Evolutionary conservation across 2,888 invertebrate genomes (phyloP), one percentile per base, ranked within the genome.

Genomic region (Esperia sulphurella): DNA sequence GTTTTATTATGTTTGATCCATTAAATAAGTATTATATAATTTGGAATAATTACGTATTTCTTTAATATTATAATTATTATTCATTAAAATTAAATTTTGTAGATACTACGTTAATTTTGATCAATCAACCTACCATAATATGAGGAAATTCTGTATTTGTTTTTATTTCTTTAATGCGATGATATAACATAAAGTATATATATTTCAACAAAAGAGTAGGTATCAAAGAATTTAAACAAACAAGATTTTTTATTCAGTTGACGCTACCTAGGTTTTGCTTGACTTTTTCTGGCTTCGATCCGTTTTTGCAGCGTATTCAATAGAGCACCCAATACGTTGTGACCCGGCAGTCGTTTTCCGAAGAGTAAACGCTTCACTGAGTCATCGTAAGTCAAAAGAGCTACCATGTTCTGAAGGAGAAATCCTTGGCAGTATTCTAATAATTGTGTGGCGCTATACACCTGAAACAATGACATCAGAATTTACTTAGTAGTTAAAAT

Each of bases 381-480:
- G 74, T 97, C 97, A 67, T 97, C 97, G 69, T 96, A 97, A 0
- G 96, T 97, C 43, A 97, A 90, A 28, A 97, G 87, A n/a, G 96
- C 96, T n/a, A 97, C 96, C 96, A 97, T 96, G 71, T 97, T 97
- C 83, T 97, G 97, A 41, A 97, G 91, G 28, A 97, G 88, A 76
- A 96, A 97, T 45, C 96, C 96, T 85, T 97, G 97, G 71, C 97
- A 97, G 79, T 96, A 97, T 80, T 97, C 96, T 68, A 97, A 83
- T 37, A 97, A 89, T 75, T 96, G 95, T 33, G 93, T 92, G 29
- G 97, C 97, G 67, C 95, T 96, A 72, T 97, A 97, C 13, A 97
- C 96, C 95, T 95, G 68, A 28, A 35, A 9, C 14, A 40, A 40
- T 3, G 33, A 5, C 2, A 21, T 21, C 21, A 21, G 21, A 21